Evolutionary conservation across 2,888 invertebrate species (phyloP).

Genomic region (Achlya flavicornis): DNA sequence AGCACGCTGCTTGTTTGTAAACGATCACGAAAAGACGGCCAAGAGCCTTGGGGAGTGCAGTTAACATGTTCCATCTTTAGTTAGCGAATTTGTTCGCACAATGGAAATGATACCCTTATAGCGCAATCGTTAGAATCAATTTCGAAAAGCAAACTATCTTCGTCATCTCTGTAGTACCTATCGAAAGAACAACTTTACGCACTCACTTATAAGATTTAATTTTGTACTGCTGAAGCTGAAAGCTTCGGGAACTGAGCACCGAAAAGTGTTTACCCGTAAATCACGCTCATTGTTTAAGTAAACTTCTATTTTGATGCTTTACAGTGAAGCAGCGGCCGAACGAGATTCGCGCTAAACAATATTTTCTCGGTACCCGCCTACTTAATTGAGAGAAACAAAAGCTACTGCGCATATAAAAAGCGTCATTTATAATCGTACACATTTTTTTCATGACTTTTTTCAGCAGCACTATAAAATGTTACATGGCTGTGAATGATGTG

Average conservation of each 20-base stretch:
- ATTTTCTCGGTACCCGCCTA: constrained; percentile 61
- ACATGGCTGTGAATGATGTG: no score
- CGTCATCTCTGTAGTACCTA: constrained; percentile 22
- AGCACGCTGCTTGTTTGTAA: constrained; percentile 73
- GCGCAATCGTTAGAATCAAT: constrained; percentile 27
- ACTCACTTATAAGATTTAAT: constrained; percentile 43
- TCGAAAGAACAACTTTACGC: constrained; percentile 42
- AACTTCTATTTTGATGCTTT: constrained; percentile 80
- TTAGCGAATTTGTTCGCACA: constrained; percentile 29
- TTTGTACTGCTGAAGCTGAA: constrained; percentile 38
- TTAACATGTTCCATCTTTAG: constrained; percentile 70
- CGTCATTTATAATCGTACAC: neutral
- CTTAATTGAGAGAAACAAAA: constrained; percentile 41
- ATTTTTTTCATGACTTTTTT: neutral
- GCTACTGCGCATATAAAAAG: constrained; percentile 53
- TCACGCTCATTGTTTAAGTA: constrained; percentile 80
- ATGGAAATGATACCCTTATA: constrained; percentile 42
- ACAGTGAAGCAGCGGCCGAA: constrained; percentile 62
- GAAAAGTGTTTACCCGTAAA: constrained; percentile 78
- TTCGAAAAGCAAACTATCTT: constrained; percentile 39
- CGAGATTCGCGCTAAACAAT: constrained; percentile 65
- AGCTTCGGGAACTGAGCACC: constrained; percentile 58
- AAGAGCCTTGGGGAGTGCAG: constrained; percentile 74
- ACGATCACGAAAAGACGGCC: constrained; percentile 58
- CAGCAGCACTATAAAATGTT: no score